These are phyloP conservation scores for Conopomorpha cramerella DNA, from an alignment of 1,140 invertebrate genomes.

Conservation along the genomic window DNA sequence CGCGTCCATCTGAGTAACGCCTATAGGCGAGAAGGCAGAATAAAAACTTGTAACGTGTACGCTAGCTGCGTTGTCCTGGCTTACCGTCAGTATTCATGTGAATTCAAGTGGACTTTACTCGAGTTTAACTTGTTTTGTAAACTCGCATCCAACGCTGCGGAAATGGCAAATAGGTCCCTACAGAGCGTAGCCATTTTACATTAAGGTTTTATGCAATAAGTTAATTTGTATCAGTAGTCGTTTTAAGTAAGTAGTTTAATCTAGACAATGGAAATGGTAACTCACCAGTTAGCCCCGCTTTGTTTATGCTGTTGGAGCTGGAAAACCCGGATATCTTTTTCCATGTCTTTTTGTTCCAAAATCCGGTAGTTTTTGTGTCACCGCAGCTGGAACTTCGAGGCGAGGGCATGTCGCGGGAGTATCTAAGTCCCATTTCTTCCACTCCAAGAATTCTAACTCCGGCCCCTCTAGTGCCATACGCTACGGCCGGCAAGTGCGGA, in stretches of 20 bases:
- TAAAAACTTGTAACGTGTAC: slow-evolving; percentile 18
- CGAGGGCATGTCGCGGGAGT: slow-evolving; percentile 29
- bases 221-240: no score
- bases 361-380: slow-evolving; percentile 59
- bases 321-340: slow-evolving; percentile 75
- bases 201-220: no score
- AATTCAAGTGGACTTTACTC: no score
- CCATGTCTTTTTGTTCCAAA: slow-evolving; percentile 76
- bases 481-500: slow-evolving; percentile 55
- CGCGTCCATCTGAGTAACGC: slow-evolving; percentile 53
- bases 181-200: no score
- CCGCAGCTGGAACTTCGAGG: slow-evolving; percentile 52
- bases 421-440: slow-evolving; percentile 36
- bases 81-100: no score
- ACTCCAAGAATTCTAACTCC: slow-evolving; percentile 41
- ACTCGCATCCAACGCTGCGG: no score
- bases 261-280: no score
- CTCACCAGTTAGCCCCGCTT: slow-evolving; percentile 65
- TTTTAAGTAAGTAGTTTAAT: no score
- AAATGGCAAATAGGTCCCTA: no score
- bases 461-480: slow-evolving; percentile 49
- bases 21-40: slow-evolving; percentile 36
- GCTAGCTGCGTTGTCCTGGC: no score
- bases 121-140: no score
- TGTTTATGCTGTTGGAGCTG: slow-evolving; percentile 68